phyloP scores from a whole-genome alignment of 1,140 invertebrate species.

The Achroia grisella region DNA sequence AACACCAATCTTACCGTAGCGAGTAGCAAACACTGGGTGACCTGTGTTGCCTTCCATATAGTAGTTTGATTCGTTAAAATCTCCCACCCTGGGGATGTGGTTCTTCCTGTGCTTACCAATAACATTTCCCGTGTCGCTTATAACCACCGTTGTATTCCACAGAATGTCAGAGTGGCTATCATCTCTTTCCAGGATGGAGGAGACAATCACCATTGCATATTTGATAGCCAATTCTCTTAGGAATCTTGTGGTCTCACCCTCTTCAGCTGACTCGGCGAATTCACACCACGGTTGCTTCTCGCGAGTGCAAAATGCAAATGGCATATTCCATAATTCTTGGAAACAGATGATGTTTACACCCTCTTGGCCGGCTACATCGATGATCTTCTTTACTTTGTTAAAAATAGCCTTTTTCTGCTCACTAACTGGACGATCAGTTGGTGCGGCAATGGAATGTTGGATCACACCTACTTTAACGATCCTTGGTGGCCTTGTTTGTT shows the following conservation, averaged over 20 bases:
- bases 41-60: slow-evolving; percentile 97
- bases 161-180: slow-evolving; percentile 89
- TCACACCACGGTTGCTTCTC: slow-evolving; percentile 98
- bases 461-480: slow-evolving; percentile 91
- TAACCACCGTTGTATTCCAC: slow-evolving; percentile 97
- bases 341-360: slow-evolving; percentile 95
- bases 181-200: slow-evolving; percentile 96
- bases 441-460: slow-evolving; percentile 90
- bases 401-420: slow-evolving; percentile 89
- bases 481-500: slow-evolving; percentile 81
- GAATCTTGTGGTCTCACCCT: slow-evolving; percentile 91
- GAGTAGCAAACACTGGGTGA: slow-evolving; percentile 94
- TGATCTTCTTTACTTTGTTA: slow-evolving; percentile 85
- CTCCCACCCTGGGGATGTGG: slow-evolving; percentile 97
- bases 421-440: slow-evolving; percentile 84
- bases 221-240: slow-evolving; percentile 86
- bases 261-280: slow-evolving; percentile 94
- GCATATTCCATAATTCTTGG: slow-evolving; percentile 99
- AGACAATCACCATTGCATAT: slow-evolving; percentile 97
- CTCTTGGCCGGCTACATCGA: slow-evolving; percentile 85
- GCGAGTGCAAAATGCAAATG: slow-evolving; percentile 98
- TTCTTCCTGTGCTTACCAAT: slow-evolving; percentile 98
- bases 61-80: slow-evolving; percentile 99
- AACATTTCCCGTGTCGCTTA: slow-evolving; percentile 90
- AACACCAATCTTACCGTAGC: slow-evolving; percentile 91